phyloP scores from a whole-genome alignment of 2,888 invertebrate genomes.

The Trichopria drosophilae region DNA sequence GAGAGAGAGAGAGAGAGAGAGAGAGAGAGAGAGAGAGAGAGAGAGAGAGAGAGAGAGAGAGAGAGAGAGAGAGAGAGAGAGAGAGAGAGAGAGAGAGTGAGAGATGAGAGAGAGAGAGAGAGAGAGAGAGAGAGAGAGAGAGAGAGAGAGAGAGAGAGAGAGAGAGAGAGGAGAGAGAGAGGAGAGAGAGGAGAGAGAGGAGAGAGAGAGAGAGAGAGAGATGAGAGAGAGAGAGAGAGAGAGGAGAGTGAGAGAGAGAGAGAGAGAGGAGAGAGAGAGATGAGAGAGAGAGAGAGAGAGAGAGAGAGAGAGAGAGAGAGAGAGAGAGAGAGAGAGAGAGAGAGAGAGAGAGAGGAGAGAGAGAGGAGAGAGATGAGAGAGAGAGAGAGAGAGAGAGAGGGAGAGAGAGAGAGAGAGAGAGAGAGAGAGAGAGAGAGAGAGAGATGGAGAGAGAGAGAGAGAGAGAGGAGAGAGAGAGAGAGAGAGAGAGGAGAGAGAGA shows the following conservation, averaged over 20 bases:
- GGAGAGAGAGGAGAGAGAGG: conserved; percentile 11
- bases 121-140: too few species aligned
- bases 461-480: too few species aligned
- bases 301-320: too few species aligned
- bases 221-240: conserved; percentile 8
- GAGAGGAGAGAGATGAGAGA: conserved; percentile 6
- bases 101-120: too few species aligned
- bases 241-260: neutral
- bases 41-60: neutral
- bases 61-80: neutral
- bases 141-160: neutral
- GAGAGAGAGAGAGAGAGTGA: conserved; percentile 17
- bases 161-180: neutral
- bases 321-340: conserved; percentile 10
- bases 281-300: too few species aligned
- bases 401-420: conserved; percentile 15
- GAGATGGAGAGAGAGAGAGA: conserved; percentile 11
- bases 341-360: conserved; percentile 1
- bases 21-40: neutral
- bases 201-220: conserved; percentile 15
- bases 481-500: too few species aligned
- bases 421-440: conserved; percentile 16
- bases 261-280: conserved; percentile 7
- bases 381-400: conserved; percentile 3
- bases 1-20: conserved; percentile 8